These are phyloP conservation scores for Diachasmimorpha longicaudata DNA, from an alignment of 1,140 invertebrate genomes.

Conservation along the genomic window DNA sequence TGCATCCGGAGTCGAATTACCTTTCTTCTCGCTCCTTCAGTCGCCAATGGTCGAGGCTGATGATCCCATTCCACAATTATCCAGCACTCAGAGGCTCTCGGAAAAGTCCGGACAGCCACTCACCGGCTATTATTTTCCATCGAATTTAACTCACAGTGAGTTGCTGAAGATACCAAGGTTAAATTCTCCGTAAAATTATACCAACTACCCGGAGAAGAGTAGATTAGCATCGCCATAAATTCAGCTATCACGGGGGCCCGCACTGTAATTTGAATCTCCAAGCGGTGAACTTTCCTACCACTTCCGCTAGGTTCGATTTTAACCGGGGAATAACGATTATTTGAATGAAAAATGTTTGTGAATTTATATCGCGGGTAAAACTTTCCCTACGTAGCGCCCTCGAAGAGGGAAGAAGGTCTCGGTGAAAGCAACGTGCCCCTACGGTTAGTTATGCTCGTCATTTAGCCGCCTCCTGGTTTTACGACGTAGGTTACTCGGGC, in stretches of 20 bases:
- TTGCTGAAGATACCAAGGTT: not conserved
- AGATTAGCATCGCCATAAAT: not conserved
- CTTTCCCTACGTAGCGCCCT: too few species aligned
- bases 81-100: too few species aligned
- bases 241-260: not conserved
- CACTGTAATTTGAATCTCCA: not conserved
- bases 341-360: not conserved
- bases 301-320: not conserved
- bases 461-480: too few species aligned
- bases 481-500: not conserved
- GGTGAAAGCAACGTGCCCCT: not conserved
- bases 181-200: not conserved
- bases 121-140: not conserved
- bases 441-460: too few species aligned
- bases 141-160: not conserved
- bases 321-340: not conserved
- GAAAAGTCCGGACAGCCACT: not conserved
- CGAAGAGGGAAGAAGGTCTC: too few species aligned
- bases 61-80: too few species aligned
- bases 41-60: too few species aligned
- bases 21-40: too few species aligned
- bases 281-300: not conserved
- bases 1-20: too few species aligned
- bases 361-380: not conserved
- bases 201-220: not conserved